phyloP scores from a whole-genome alignment of 2,113 vertebrate species.

The Embiotoca jacksoni region DNA sequence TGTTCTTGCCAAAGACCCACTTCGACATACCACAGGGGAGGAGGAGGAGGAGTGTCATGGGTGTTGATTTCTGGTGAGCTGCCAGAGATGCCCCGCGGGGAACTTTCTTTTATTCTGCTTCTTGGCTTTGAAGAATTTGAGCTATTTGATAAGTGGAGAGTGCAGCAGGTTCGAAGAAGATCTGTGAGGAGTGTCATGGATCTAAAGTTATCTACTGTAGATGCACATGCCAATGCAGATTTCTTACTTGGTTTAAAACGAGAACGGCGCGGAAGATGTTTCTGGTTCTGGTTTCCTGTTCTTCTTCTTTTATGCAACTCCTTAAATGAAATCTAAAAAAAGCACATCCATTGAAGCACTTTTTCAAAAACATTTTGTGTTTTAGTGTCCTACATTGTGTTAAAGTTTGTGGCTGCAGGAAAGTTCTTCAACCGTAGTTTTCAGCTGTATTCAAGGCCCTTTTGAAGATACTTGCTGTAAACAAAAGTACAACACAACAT shows the following conservation, averaged over 20 bases:
- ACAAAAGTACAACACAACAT: too few relatives aligned
- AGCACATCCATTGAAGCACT: too few relatives aligned
- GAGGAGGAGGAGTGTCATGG: constrained; percentile 10
- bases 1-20: constrained; percentile 41
- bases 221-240: neutral
- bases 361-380: too few relatives aligned
- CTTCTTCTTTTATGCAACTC: too few relatives aligned
- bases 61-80: constrained; percentile 39
- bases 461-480: too few relatives aligned
- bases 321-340: too few relatives aligned
- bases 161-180: neutral
- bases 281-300: too few relatives aligned
- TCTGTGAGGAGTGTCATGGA: neutral
- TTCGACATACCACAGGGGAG: constrained; percentile 16
- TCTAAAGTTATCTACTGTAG: neutral
- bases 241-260: neutral
- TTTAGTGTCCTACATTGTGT: too few relatives aligned
- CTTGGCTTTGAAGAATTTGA: constrained; percentile 19
- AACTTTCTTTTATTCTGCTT: constrained; percentile 9
- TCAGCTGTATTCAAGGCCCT: too few relatives aligned
- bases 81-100: constrained; percentile 42
- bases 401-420: too few relatives aligned
- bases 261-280: too few relatives aligned
- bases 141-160: constrained; percentile 12
- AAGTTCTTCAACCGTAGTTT: too few relatives aligned